These are phyloP conservation scores for Lepidochrysops patricia DNA, from an alignment of 2,888 invertebrate genomes.

Conservation along the genomic window DNA sequence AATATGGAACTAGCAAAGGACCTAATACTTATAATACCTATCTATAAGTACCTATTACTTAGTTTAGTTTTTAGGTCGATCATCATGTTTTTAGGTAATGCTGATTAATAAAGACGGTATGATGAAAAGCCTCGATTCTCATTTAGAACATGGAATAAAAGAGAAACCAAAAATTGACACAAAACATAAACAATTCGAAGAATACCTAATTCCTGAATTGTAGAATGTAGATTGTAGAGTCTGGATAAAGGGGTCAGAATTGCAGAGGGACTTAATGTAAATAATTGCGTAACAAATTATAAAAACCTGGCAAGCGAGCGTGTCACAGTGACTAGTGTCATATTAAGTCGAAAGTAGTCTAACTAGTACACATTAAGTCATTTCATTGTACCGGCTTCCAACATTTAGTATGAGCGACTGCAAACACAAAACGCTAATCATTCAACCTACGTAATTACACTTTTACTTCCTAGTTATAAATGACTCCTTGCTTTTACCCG, in stretches of 20 bases:
- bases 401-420: not conserved
- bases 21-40: too few species aligned
- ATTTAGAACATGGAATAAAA: too few species aligned
- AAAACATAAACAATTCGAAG: too few species aligned
- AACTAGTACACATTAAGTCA: not conserved
- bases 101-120: not conserved
- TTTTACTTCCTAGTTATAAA: constrained; percentile 13
- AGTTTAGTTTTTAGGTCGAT: too few species aligned
- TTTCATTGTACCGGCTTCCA: not conserved
- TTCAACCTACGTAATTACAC: constrained; percentile 12
- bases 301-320: not conserved
- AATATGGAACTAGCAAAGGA: too few species aligned
- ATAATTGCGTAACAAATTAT: not conserved
- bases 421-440: constrained; percentile 12
- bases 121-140: too few species aligned
- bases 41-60: too few species aligned
- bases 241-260: not conserved
- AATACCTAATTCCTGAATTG: not conserved
- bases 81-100: too few species aligned
- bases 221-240: not conserved
- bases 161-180: too few species aligned
- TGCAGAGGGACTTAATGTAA: too few species aligned
- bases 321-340: not conserved
- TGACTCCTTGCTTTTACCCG: constrained; percentile 11
- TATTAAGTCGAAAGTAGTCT: not conserved